These are phyloP conservation scores for Liopterus haemorrhoidalis DNA, from an alignment of 2,888 invertebrate species.

Conservation along the genomic window DNA sequence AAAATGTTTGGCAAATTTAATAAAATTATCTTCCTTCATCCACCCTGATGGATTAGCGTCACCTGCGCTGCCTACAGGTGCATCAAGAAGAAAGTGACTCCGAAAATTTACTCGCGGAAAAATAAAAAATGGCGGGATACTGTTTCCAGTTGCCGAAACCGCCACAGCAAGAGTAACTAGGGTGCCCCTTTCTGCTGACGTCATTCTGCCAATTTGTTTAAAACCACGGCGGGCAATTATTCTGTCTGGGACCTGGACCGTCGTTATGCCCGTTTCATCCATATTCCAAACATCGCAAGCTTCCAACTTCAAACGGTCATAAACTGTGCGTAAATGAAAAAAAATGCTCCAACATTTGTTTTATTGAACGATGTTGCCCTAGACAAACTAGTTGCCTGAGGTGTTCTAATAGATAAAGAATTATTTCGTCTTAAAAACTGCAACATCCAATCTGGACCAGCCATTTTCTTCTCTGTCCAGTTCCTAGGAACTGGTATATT, in stretches of 20 bases:
- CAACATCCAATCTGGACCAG: constrained; percentile 37
- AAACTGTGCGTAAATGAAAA: constrained; percentile 28
- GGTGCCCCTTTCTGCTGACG: constrained; percentile 36
- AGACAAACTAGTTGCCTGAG: constrained; percentile 35
- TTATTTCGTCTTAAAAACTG: constrained; percentile 34
- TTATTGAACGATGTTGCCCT: constrained; percentile 34
- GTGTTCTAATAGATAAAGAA: constrained; percentile 32
- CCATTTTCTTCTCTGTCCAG: constrained; percentile 31
- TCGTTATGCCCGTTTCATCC: constrained; percentile 27
- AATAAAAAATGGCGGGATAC: constrained; percentile 36
- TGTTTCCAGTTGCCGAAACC: constrained; percentile 34
- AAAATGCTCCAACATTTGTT: constrained; percentile 33
- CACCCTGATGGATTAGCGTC: constrained; percentile 31
- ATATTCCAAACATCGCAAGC: constrained; percentile 17
- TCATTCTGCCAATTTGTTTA: constrained; percentile 36
- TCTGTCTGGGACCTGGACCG: constrained; percentile 36
- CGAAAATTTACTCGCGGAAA: constrained; percentile 33
- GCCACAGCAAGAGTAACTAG: constrained; percentile 33
- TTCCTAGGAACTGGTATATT: constrained; percentile 26
- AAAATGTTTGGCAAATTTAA: constrained; percentile 28
- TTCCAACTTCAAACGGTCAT: constrained; percentile 28
- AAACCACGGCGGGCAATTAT: constrained; percentile 36
- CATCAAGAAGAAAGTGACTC: constrained; percentile 27
- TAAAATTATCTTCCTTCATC: constrained; percentile 30
- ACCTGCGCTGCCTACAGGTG: constrained; percentile 27